Evolutionary conservation across 2,888 invertebrate species (phyloP).

Genomic region (Autographa gamma): DNA sequence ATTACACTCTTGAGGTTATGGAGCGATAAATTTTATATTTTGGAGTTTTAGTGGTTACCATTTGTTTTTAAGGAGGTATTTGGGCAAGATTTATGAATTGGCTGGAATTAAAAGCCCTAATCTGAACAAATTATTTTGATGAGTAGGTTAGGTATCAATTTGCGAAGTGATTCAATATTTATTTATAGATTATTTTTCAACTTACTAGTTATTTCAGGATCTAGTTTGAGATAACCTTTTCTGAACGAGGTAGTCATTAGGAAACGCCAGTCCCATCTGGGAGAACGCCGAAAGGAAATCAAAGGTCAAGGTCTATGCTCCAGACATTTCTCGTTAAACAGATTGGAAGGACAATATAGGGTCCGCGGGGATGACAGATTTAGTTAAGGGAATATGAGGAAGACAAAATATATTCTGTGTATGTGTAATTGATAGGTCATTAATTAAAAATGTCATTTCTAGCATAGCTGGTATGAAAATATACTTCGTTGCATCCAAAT

Average conservation of each 20-base stretch:
- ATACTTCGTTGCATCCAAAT: too few species aligned
- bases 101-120: constrained; percentile 8
- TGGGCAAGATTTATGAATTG: constrained; percentile 24
- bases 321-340: background rate
- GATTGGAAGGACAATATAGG: background rate
- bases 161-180: background rate
- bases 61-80: constrained; percentile 26
- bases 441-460: background rate
- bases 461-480: background rate
- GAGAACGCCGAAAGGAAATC: constrained; percentile 5
- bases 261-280: constrained; percentile 2
- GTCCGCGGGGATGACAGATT: background rate
- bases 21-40: constrained; percentile 41
- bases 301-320: background rate
- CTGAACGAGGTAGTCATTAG: constrained; percentile 7
- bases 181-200: background rate
- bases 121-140: background rate
- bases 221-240: constrained; percentile 1
- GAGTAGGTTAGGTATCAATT: background rate
- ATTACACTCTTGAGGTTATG: constrained; percentile 39
- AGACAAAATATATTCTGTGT: background rate
- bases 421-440: background rate
- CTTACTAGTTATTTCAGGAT: background rate
- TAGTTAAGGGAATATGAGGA: background rate
- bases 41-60: constrained; percentile 21